Evolutionary conservation across 2,113 vertebrate species (phyloP).

Genomic region (Orientallactaga bullata): DNA sequence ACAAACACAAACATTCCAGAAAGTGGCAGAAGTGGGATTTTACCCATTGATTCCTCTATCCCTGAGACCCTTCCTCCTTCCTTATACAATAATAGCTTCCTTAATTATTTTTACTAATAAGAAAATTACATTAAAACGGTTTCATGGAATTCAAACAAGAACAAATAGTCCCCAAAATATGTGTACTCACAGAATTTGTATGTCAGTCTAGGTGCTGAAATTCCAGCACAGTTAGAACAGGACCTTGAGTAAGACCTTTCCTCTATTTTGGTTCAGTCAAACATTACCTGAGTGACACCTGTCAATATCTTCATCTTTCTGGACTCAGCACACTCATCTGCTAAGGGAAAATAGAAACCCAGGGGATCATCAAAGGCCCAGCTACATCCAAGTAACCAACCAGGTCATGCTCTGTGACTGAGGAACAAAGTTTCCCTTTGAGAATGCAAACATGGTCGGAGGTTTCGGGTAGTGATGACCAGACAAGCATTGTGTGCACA

Average conservation of each 20-base stretch:
- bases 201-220: background rate
- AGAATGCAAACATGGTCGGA: background rate
- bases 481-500: background rate
- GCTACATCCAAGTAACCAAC: background rate
- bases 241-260: background rate
- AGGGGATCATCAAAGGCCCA: background rate
- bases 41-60: background rate
- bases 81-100: background rate
- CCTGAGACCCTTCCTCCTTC: background rate
- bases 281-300: background rate
- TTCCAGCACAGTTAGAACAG: background rate
- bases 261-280: background rate
- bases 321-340: background rate
- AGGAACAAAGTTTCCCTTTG: background rate
- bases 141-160: background rate
- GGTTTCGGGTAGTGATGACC: background rate
- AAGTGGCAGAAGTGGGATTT: background rate
- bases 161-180: background rate
- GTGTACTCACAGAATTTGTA: background rate
- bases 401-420: background rate
- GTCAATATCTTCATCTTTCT: background rate
- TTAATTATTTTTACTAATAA: background rate
- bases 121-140: background rate
- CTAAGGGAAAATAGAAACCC: background rate
- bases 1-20: background rate